Conservation (phyloP, 2,113 vertebrate genomes). For the Pelecanoides urinatrix region DNA sequence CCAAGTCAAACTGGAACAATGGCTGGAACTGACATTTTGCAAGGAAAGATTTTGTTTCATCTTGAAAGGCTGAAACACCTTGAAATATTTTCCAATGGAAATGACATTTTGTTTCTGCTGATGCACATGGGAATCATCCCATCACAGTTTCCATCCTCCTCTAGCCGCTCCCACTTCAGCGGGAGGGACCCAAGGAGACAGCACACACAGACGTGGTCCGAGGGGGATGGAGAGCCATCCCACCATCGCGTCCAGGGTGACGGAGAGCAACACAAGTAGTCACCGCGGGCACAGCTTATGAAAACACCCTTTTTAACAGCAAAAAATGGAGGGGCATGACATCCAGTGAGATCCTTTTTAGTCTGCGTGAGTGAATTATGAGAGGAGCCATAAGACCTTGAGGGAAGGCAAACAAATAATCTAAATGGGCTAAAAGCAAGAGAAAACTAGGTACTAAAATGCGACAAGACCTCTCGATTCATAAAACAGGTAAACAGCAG, state of each 20-base stretch:
- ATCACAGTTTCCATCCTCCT: background rate
- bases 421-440: background rate
- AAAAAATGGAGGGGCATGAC: background rate
- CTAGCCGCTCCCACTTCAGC: background rate
- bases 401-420: background rate
- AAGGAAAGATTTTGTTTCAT: slow-evolving; percentile 2
- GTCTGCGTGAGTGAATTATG: background rate
- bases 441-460: background rate
- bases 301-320: background rate
- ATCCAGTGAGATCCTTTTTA: background rate
- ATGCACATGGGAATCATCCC: background rate
- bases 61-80: slow-evolving; percentile 39
- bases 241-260: rapidly evolving
- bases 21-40: slow-evolving; percentile 25
- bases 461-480: background rate
- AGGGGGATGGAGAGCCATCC: background rate
- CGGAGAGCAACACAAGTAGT: background rate
- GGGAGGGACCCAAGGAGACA: background rate
- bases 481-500: background rate
- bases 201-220: background rate
- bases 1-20: slow-evolving; percentile 18
- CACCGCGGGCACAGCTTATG: background rate
- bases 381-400: background rate
- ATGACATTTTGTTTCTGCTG: background rate
- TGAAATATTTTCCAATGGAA: slow-evolving; percentile 51